Percentiles rank a stretch among this genome's conserved stretches.
These are phyloP conservation scores for Mesitornis unicolor DNA, from an alignment of 2,113 vertebrate genomes.

Conservation along the genomic window DNA sequence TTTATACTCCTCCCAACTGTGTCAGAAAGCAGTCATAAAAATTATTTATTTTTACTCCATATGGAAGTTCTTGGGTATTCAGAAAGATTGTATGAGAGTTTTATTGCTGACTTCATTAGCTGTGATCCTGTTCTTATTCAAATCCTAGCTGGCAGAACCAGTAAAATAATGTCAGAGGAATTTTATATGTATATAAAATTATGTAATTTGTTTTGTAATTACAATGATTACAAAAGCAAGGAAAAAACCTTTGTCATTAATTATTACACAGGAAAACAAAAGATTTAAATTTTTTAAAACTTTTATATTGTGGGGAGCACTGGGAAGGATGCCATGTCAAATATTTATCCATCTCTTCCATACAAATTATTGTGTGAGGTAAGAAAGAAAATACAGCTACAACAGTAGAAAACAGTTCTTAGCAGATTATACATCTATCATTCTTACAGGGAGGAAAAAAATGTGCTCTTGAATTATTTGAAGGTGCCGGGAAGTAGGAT, in stretches of 20 bases:
- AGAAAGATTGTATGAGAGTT: conserved; percentile 4
- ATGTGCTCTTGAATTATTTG: conserved; percentile 62
- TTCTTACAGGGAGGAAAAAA: conserved; percentile 40
- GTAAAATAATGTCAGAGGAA: background rate
- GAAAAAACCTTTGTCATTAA: background rate
- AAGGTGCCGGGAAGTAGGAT: conserved; percentile 40
- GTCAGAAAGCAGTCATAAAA: background rate
- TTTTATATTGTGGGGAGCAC: conserved; percentile 3
- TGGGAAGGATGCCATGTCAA: conserved; percentile 56
- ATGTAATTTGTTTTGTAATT: conserved; percentile 33
- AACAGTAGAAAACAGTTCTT: conserved; percentile 56
- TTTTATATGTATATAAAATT: background rate
- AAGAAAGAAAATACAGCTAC: conserved; percentile 65
- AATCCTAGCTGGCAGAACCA: background rate
- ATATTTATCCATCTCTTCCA: conserved; percentile 69
- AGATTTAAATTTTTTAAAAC: background rate
- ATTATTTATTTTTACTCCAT: background rate
- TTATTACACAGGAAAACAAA: background rate
- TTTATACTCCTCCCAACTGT: background rate
- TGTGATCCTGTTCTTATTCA: conserved; percentile 5
- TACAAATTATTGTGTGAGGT: conserved; percentile 49
- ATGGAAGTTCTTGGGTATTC: background rate
- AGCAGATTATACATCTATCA: conserved; percentile 52
- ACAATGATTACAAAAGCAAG: background rate
- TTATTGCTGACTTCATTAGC: conserved; percentile 39